Conservation (phyloP, 92 coral and sea anemone species). For the Parazoanthus atlanticus region DNA sequence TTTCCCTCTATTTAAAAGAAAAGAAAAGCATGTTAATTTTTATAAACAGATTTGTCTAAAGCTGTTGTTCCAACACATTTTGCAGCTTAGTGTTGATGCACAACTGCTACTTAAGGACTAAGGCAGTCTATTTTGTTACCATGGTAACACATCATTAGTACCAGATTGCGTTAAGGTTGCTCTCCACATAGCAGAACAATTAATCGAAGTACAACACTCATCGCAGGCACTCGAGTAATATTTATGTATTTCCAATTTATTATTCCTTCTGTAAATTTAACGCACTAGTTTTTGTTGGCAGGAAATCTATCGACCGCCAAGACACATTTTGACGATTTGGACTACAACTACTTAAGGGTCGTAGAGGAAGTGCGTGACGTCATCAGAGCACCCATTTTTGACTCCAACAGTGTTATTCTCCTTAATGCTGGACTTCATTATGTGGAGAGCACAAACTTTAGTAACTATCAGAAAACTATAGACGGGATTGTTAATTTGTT, state of each 20-base stretch:
- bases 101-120: no score
- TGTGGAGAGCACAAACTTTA: conserved; percentile 85
- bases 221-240: no score
- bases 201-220: no score
- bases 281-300: not conserved
- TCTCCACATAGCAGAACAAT: no score
- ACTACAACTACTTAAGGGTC: conserved; percentile 76
- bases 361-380: conserved; percentile 73
- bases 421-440: conserved; percentile 89
- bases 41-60: no score
- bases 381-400: conserved; percentile 71
- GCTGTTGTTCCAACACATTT: no score
- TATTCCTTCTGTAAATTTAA: not conserved
- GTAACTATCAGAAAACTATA: conserved; percentile 72
- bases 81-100: no score
- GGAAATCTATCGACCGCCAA: conserved; percentile 72
- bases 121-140: no score
- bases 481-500: conserved; percentile 60
- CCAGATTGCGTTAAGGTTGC: no score
- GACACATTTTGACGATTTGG: conserved; percentile 65
- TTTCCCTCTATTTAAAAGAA: no score
- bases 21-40: no score
- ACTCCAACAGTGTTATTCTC: conserved; percentile 67
- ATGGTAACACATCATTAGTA: no score
- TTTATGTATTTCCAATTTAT: not conserved